phyloP scores from a whole-genome alignment of 2,797 vertebrate species.

The Betta splendens region DNA sequence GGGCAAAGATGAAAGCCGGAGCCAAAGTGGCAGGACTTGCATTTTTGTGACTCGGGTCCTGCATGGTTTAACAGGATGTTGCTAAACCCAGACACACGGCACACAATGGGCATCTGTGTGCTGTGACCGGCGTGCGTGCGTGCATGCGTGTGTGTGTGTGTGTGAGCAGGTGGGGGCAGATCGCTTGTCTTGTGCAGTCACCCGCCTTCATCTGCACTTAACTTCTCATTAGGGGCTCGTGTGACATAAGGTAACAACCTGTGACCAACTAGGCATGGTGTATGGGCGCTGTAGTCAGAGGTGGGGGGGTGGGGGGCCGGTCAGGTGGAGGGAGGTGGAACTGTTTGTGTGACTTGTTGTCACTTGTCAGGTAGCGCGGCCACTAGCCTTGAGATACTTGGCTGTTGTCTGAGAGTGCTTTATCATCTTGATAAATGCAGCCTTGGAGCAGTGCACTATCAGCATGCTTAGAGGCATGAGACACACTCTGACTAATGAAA shows the following conservation, averaged over 20 bases:
- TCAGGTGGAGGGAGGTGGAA: conserved; percentile 45
- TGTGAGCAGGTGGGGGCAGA: conserved; percentile 16
- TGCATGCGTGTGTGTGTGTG: not conserved
- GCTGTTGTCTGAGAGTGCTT: conserved; percentile 78
- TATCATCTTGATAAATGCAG: conserved; percentile 81
- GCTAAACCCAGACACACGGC: conserved; percentile 24
- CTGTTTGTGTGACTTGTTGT: conserved; percentile 75
- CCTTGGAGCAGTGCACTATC: conserved; percentile 79
- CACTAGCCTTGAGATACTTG: conserved; percentile 80
- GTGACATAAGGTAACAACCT: conserved; percentile 66
- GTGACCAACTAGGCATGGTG: conserved; percentile 50
- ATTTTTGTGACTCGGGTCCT: conserved; percentile 54
- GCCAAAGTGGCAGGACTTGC: conserved; percentile 56
- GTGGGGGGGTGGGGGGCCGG: conserved; percentile 1
- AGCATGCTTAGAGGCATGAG: conserved; percentile 78
- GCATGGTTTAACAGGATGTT: conserved; percentile 49
- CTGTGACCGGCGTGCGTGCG: conserved; percentile 7
- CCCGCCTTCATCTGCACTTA: conserved; percentile 53
- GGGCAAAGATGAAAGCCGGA: conserved; percentile 64
- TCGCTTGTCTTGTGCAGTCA: conserved; percentile 47
- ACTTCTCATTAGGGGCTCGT: conserved; percentile 68
- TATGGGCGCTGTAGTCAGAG: conserved; percentile 9
- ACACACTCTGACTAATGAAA: conserved; percentile 82
- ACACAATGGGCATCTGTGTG: conserved; percentile 19
- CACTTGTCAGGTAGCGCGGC: conserved; percentile 75